Evolutionary conservation across 1,140 invertebrate species (phyloP), one percentile per base, ranked within the genome.

Genomic region (Heliothis subflexa): DNA sequence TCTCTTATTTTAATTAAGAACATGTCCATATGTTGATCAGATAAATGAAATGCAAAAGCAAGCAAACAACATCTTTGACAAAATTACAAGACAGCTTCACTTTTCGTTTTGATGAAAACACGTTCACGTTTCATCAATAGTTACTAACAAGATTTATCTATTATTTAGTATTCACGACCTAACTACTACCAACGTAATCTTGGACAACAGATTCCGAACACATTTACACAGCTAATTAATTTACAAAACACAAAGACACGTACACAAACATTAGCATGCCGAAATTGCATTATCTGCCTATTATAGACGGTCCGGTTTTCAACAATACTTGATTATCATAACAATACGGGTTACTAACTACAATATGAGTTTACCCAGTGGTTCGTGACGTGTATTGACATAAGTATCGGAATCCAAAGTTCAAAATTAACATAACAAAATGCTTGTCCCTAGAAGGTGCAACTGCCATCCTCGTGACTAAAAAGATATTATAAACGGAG

Each of bases 361-460:
- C 76, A 79, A 64, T 71, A 61, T 57, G 81, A 72, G 72, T 76
- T 73, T 70, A 70, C 49, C 54, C 47, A 64, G 66, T 78, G 57
- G 66, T 78, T 78, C 66, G 79, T 81, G 76, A 81, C 79, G 61
- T 33, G 40, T 80, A 76, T 80, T 80, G 75, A 83, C 81, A 83
- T 73, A 78, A 72, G 62, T 64, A 74, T 66, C 50, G 16, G 78
- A 74, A 77, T 73, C 49, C 70, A 78, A 83, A 83, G 78, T 83
- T 80, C 55, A 64, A 13, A 57, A 83, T 83, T 83, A 76, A 4
- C 78, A 83, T 83, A 75, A 75, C 75, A 76, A 80, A 73, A 68
- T 75, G 14, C 70, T 76, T 57, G 50, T 71, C 62, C 61, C 14
- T 68, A 74, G 50, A 55, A 74, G 72, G 66, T 62, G 72, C 25